Evolutionary conservation across 1,140 invertebrate genomes (phyloP).

Genomic region (Trachelipus rathkii): DNA sequence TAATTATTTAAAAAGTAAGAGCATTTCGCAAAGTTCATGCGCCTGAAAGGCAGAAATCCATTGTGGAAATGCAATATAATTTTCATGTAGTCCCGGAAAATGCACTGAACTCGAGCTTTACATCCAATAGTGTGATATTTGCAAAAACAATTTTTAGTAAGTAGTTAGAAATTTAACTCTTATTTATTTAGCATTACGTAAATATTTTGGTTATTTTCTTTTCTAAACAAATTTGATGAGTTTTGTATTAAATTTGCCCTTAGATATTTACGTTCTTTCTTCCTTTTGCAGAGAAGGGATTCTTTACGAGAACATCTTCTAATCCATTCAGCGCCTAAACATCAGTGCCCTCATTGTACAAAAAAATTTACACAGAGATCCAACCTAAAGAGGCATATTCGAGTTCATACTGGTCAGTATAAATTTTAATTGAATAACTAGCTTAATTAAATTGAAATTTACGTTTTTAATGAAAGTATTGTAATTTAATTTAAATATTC

Average conservation of each 20-base stretch:
- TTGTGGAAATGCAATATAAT: not conserved
- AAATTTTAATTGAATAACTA: no score
- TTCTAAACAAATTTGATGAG: not conserved
- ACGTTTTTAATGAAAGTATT: no score
- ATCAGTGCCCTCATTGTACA: slow-evolving; percentile 57
- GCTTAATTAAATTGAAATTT: no score
- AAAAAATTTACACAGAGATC: slow-evolving; percentile 58
- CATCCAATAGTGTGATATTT: not conserved
- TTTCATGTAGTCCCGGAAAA: not conserved
- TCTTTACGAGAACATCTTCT: slow-evolving; percentile 57
- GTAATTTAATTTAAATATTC: no score
- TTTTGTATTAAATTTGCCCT: no score
- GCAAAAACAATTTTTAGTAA: not conserved
- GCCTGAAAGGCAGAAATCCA: not conserved
- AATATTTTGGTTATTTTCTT: no score
- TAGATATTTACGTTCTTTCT: not conserved
- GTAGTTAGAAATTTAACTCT: no score
- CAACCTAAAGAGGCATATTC: slow-evolving; percentile 57
- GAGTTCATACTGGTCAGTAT: slow-evolving; percentile 55
- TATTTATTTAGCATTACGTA: not conserved
- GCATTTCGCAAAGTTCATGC: not conserved
- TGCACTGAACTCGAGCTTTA: not conserved
- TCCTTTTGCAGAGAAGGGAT: slow-evolving; percentile 53
- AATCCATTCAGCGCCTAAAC: slow-evolving; percentile 56
- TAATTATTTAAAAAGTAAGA: not conserved